Evolutionary conservation across 2,797 vertebrate genomes (phyloP).

Genomic region (Pithecia hirsuta): DNA sequence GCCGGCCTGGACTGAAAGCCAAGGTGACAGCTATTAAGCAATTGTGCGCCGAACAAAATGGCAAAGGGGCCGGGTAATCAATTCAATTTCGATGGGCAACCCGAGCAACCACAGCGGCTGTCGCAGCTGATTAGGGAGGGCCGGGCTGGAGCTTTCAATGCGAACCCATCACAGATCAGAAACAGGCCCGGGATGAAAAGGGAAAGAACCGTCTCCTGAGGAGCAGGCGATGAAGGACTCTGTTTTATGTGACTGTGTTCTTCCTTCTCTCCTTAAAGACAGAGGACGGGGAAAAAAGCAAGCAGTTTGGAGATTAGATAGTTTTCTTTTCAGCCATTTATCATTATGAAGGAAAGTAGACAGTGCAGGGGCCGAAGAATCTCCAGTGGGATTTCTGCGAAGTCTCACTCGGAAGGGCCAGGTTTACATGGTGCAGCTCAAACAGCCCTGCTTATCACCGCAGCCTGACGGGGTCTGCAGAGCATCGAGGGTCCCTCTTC

Average conservation of each 20-base stretch:
- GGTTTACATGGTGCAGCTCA: conserved; percentile 61
- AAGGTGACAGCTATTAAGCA: conserved; percentile 80
- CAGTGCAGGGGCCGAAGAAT: conserved; percentile 78
- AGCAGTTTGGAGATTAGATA: conserved; percentile 80
- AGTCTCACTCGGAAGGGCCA: conserved; percentile 78
- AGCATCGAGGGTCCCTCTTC: neutral
- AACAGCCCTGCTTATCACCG: conserved; percentile 39
- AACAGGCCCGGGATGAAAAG: conserved; percentile 72
- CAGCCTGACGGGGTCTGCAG: conserved; percentile 18
- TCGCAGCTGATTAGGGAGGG: conserved; percentile 52
- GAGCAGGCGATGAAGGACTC: conserved; percentile 67
- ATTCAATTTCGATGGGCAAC: conserved; percentile 52
- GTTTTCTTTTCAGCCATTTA: conserved; percentile 81
- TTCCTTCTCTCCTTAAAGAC: conserved; percentile 67
- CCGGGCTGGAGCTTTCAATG: neutral
- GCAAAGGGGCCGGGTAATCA: conserved; percentile 64
- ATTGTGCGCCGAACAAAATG: conserved; percentile 67
- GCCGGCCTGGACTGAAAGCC: conserved; percentile 67
- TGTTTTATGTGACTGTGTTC: conserved; percentile 68
- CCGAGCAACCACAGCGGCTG: neutral
- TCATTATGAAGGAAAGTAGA: conserved; percentile 84
- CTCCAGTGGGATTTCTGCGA: conserved; percentile 86
- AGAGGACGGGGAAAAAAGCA: conserved; percentile 31
- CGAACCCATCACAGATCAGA: conserved; percentile 60
- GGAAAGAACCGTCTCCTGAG: conserved; percentile 63